Evolutionary conservation across 2,888 invertebrate species (phyloP), one percentile per base, ranked within the genome.

Genomic region (Meloe dianella): DNA sequence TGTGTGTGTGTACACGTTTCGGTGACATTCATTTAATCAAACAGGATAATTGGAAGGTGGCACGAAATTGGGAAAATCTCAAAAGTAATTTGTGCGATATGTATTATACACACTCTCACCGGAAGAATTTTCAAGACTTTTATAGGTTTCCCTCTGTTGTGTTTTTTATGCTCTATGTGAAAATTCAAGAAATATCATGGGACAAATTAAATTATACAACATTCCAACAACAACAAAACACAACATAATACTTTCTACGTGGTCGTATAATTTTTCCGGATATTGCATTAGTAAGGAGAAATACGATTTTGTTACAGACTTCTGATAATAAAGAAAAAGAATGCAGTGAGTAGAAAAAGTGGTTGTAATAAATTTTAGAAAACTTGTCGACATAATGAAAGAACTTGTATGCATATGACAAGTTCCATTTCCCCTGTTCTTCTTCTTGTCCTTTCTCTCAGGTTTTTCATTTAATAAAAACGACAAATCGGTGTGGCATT

Each of bases 1-100:
- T n/a, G n/a, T n/a, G n/a, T n/a, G n/a, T n/a, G 41, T 4, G 38
- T 7, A 3, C 6, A 41, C 41, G 17, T 41, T 41, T 12, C 41
- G 41, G 54, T 12, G 24, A 54, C 54, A 54, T 54, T 24, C 54
- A 24, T 54, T 54, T 54, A 54, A 54, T 54, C 54, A 54, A 54
- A 54, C 54, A 54, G 24, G 24, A 54, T 59, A 59, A 59, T 59
- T 59, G 59, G 59, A 59, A 59, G 59, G 29, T 59, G 59, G 59
- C 32, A 59, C 30, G 59, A 32, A 59, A 59, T 59, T 59, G 59
- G 59, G 59, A 35, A 38, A 59, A 35, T 38, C 59, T 59, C 59
- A 59, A 10, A 59, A 29, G 59, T 59, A 59, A 59, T 59, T 20
- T 38, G 24, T 54, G 9, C 14, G 4, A 12, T 22, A 20, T 22